phyloP scores from a whole-genome alignment of 2,113 vertebrate species.

The Clinocottus analis region DNA sequence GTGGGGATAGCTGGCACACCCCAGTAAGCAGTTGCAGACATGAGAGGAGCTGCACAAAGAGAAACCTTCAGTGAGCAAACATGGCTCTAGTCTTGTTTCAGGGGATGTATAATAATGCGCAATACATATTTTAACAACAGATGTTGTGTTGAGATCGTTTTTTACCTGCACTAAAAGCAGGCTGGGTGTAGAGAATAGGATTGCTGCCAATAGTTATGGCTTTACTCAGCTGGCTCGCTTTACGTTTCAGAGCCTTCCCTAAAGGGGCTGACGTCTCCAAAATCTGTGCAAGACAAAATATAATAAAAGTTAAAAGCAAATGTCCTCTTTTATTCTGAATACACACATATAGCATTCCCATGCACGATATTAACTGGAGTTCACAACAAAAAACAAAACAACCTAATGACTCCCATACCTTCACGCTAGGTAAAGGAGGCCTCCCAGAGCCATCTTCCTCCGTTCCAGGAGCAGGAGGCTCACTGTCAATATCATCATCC shows the following conservation, averaged over 20 bases:
- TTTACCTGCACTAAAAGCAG: slow-evolving; percentile 83
- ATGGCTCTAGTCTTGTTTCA: background rate
- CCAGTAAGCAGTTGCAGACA: slow-evolving; percentile 83
- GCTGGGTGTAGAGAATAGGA: slow-evolving; percentile 92
- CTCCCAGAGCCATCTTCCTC: slow-evolving; percentile 89
- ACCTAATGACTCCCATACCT: slow-evolving; percentile 41
- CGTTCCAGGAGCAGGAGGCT: slow-evolving; percentile 95
- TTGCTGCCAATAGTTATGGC: slow-evolving; percentile 93
- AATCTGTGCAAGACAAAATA: slow-evolving; percentile 54
- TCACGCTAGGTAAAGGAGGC: slow-evolving; percentile 68
- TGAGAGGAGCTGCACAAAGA: slow-evolving; percentile 70
- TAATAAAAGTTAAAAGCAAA: background rate
- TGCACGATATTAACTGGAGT: background rate
- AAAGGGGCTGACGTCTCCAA: slow-evolving; percentile 70
- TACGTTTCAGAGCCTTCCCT: slow-evolving; percentile 89
- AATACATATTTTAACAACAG: background rate
- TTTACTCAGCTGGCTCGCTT: slow-evolving; percentile 85
- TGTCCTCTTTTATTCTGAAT: background rate
- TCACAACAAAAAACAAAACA: too few relatives aligned
- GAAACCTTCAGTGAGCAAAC: background rate
- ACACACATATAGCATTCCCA: background rate
- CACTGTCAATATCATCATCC: slow-evolving; percentile 92
- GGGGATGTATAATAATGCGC: background rate
- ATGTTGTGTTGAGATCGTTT: background rate
- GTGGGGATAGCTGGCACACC: slow-evolving; percentile 74